Conservation (phyloP, 2,113 vertebrate species). For the Pygoscelis adeliae region DNA sequence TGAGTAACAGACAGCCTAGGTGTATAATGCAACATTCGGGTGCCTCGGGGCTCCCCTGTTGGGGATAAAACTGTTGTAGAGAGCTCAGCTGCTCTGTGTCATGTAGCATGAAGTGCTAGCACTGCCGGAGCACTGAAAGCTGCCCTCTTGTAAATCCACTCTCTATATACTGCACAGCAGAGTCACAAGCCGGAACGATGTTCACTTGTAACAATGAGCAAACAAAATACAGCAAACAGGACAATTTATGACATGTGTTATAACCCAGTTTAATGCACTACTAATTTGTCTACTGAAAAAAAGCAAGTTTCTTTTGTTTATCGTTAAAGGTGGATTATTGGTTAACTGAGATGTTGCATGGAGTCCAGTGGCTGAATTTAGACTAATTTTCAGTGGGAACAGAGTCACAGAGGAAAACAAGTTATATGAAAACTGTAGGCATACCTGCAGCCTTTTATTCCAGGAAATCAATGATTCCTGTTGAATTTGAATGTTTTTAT, state of each 20-base stretch:
- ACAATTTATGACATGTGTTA: neutral
- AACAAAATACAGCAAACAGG: neutral
- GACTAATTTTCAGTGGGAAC: neutral
- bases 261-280: neutral
- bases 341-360: neutral
- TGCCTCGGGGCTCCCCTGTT: neutral
- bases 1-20: neutral
- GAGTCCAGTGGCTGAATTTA: neutral
- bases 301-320: neutral
- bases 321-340: neutral
- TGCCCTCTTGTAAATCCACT: neutral
- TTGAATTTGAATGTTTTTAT: neutral
- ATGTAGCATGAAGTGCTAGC: neutral
- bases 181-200: rapidly evolving
- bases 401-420: neutral
- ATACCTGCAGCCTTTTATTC: neutral
- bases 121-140: neutral
- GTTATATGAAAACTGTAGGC: neutral
- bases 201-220: neutral
- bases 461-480: neutral
- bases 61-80: neutral
- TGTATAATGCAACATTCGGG: neutral
- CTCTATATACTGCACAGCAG: neutral
- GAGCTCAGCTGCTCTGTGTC: neutral
- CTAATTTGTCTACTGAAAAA: neutral